phyloP scores from a whole-genome alignment of 2,888 invertebrate genomes.

The Cryptocephalus moraei region DNA sequence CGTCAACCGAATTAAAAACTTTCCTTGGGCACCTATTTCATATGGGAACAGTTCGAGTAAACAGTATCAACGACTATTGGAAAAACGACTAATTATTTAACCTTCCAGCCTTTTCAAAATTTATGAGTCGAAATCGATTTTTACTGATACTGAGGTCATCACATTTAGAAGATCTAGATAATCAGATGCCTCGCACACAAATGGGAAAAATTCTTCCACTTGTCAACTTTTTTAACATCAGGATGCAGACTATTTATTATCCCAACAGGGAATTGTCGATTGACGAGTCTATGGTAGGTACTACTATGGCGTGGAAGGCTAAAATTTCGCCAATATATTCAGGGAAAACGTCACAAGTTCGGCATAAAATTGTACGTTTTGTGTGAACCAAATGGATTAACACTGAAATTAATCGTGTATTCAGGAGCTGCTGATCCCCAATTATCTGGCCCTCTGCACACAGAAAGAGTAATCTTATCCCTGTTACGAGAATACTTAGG shows the following conservation, averaged over 20 bases:
- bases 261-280: slow-evolving; percentile 2
- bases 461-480: slow-evolving; percentile 2
- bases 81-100: no score
- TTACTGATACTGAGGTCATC: slow-evolving; percentile 4
- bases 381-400: slow-evolving; percentile 1
- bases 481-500: background rate
- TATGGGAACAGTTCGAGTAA: no score
- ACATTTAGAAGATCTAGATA: no score
- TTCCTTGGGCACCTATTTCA: no score
- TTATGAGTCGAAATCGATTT: slow-evolving; percentile 2
- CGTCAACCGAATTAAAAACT: no score
- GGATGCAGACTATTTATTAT: slow-evolving; percentile 4
- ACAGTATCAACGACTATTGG: no score
- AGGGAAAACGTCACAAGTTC: slow-evolving; percentile 3
- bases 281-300: slow-evolving; percentile 4
- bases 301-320: slow-evolving; percentile 3
- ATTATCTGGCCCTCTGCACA: background rate
- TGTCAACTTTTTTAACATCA: slow-evolving; percentile 2
- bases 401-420: slow-evolving; percentile 4
- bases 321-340: no score
- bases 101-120: no score
- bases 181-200: no score
- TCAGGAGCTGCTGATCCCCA: slow-evolving; percentile 1
- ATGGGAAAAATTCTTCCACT: no score
- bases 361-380: slow-evolving; percentile 1